Base-by-base conservation (phyloP, 92 coral and sea anemone genomes). In the Parazoanthus swiftii region DNA sequence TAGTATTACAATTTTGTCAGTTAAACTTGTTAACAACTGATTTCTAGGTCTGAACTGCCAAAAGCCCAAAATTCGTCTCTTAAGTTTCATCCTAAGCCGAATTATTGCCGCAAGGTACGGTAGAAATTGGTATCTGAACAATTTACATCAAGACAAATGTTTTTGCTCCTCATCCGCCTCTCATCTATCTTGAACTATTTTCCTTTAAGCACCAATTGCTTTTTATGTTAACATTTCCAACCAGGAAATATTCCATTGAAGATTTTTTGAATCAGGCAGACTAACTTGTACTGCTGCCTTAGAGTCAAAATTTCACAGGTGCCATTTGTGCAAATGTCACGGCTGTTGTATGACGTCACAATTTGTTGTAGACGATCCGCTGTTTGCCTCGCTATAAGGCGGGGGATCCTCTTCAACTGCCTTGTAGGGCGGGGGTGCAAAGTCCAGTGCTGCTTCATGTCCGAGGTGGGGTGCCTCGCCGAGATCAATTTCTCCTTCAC, bases 391-490 rank as follows among this genome's bases (percentile, higher is more conserved):
- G 16, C 33, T 71, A n/a, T 84, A 84, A 25, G 87, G 87, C 15
- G 87, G 87, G 2, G 87, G 87, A 16, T 33, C 87, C 2, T 44
- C 67, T 21, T 84, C n/a, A 3, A 48, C 74, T 2, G 43, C 78
- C 48, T 43, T 13, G 56, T 84, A 84, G 11, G 87, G 87, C 0
- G 87, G 87, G 70, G 87, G 87, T 11, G 87, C 87, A 72, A 84
- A 84, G 78, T 84, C 67, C 65, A 84, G 3, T 15, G 63, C 87
- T 48, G 79, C n/a, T 29, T 15, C 33, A 8, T 70, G 39, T 21
- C 77, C 76, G 26, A 66, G 36, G 86, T 67, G 42, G 21, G 26
- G 6, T 46, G 67, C 79, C 26, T 46, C 87, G 5, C 87, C 87
- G 11, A 71, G 87, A 50, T 84, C 79, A 23, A 84, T 73, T 2